A percentile compares a stretch with the other conserved stretches of the same genome.
Evolutionary conservation across 2,888 invertebrate species (phyloP).

Genomic region (Nycteola revayana): DNA sequence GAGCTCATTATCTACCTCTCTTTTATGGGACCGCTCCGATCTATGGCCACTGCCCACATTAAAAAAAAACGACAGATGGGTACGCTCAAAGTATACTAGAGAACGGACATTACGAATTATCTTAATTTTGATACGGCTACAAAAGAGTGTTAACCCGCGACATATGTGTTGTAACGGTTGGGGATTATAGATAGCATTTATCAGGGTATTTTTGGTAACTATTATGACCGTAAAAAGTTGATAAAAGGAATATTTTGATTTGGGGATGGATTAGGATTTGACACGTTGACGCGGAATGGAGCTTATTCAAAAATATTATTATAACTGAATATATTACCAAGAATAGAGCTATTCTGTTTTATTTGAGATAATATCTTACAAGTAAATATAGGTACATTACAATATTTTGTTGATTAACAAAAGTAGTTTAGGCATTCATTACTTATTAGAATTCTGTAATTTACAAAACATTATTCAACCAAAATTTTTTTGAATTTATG

Average conservation of each 20-base stretch:
- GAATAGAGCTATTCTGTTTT: no score
- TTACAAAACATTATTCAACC: no score
- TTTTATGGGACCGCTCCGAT: constrained; percentile 65
- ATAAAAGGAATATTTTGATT: constrained; percentile 24
- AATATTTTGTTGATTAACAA: no score
- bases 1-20: constrained; percentile 66
- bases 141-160: constrained; percentile 74
- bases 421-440: no score
- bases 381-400: no score
- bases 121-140: constrained; percentile 79
- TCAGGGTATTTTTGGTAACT: constrained; percentile 25
- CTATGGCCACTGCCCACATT: constrained; percentile 63
- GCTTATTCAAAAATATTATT: no score
- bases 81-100: constrained; percentile 69
- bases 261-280: constrained; percentile 10
- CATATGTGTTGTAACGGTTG: constrained; percentile 61
- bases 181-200: constrained; percentile 40
- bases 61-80: constrained; percentile 70
- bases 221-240: constrained; percentile 21
- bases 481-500: no score
- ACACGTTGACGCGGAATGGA: no score
- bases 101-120: constrained; percentile 75
- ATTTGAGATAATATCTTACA: no score
- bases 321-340: no score
- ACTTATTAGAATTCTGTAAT: no score